Evolutionary conservation across 2,888 invertebrate genomes (phyloP), one percentile per base, ranked within the genome.

Genomic region (Pheosia tremula): DNA sequence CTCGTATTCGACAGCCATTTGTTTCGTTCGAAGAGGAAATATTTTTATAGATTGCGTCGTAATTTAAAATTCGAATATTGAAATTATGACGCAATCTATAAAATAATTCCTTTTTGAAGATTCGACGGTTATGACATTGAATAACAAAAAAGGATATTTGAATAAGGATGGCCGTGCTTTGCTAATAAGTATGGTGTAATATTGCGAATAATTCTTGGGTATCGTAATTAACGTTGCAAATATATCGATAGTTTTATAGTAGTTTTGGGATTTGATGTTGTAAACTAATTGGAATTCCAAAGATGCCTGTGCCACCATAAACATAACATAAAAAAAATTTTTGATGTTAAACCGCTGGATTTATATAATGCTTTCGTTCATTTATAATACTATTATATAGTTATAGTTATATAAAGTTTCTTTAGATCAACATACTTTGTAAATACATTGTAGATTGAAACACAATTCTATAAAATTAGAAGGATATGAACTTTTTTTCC

Each of bases 1-100:
- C 74, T 75, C 68, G 72, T 68, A 72, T 67, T 45, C 53, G 61
- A 66, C 68, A 72, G 55, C 64, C 63, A 74, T 75, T 72, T 64
- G 63, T 75, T 73, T 67, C 58, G 36, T 56, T 66, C 64, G 60
- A 59, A 68, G 61, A 65, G 55, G 62, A 24, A 24, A 24, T 24
- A 24, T 24, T 24, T 24, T 24, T 24, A 24, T 24, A 24, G 24
- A n/a, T 24, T 24, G 1, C 24, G 24, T 24, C 24, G 24, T 24
- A 24, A 24, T 24, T 24, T 24, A 24, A 24, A 24, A 24, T 50
- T 64, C 6, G 52, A 69, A 72, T 24, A 24, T 70, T 68, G 70
- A 75, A 69, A 75, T 75, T 68, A 69, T 49, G 50, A 56, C 57
- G 53, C 52, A 45, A 61, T 64, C 43, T 53, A 61, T 69, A 69